Conservation (phyloP, 53 echinoderm and acorn worm genomes). For the Actinopyga echinites region DNA sequence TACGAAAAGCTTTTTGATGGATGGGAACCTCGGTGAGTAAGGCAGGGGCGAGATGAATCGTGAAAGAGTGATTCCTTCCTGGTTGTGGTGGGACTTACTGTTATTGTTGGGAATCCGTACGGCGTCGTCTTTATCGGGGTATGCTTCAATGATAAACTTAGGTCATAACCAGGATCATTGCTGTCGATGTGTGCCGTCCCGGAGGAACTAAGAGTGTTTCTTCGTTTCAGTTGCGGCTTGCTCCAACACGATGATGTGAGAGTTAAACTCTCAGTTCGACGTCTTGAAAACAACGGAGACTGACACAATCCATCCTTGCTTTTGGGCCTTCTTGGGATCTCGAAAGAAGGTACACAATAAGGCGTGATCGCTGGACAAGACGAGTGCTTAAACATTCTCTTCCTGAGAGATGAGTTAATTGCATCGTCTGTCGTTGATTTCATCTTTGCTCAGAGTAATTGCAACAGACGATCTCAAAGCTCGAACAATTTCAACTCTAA, state of each 20-base stretch:
- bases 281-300: background rate
- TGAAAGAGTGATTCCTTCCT: constrained; percentile 66
- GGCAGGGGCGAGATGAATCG: background rate
- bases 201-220: background rate
- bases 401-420: background rate
- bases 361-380: constrained; percentile 22
- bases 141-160: constrained; percentile 7
- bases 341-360: background rate
- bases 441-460: too few relatives aligned
- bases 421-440: too few relatives aligned
- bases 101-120: constrained; percentile 58
- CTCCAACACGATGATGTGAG: background rate
- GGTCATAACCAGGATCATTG: constrained; percentile 12
- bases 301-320: background rate
- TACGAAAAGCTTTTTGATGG: background rate
- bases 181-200: background rate
- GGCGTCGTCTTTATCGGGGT: background rate
- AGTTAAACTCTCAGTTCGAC: constrained; percentile 11
- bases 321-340: constrained; percentile 25
- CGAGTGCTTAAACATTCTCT: background rate
- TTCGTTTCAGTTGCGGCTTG: background rate
- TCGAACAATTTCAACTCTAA: too few relatives aligned
- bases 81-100: constrained; percentile 43
- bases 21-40: background rate
- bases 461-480: too few relatives aligned